phyloP scores from a whole-genome alignment of 2,888 invertebrate species.

The Mylabris sibirica region DNA sequence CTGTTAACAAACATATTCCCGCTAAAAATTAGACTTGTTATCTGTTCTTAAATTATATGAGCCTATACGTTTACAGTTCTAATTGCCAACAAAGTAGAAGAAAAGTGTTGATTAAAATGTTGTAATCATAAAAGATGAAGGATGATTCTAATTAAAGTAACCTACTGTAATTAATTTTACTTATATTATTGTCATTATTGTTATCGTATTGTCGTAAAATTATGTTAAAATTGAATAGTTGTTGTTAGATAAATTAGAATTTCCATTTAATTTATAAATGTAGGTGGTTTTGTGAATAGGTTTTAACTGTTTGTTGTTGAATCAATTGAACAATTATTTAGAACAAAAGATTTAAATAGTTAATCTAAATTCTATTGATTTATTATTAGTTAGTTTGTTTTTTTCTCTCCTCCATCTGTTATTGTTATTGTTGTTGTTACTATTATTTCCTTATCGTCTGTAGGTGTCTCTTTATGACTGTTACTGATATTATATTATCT shows the following conservation, averaged over 20 bases:
- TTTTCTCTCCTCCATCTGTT: too few relatives aligned
- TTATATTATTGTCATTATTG: background rate
- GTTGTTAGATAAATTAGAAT: background rate
- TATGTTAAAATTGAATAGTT: background rate
- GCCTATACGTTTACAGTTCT: too few relatives aligned
- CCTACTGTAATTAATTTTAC: background rate
- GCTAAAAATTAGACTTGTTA: too few relatives aligned
- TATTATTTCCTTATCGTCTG: background rate
- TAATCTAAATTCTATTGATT: slow-evolving; percentile 9
- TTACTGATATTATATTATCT: slow-evolving; percentile 2
- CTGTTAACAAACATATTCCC: too few relatives aligned
- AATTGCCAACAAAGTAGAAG: too few relatives aligned
- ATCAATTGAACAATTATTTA: slow-evolving; percentile 2
- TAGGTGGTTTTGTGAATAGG: slow-evolving; percentile 7
- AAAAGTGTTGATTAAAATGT: too few relatives aligned
- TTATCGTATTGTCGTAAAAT: background rate
- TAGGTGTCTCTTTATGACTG: background rate
- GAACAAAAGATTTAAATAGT: slow-evolving; percentile 9
- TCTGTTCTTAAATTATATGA: too few relatives aligned
- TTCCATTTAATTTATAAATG: background rate
- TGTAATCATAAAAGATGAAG: too few relatives aligned
- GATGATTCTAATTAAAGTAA: too few relatives aligned
- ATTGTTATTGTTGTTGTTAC: too few relatives aligned
- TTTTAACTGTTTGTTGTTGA: slow-evolving; percentile 3
- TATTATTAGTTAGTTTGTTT: too few relatives aligned